Percentiles rank a stretch among this genome's conserved stretches.
phyloP scores from a whole-genome alignment of 2,888 invertebrate species.

The Nomada hirtipes region DNA sequence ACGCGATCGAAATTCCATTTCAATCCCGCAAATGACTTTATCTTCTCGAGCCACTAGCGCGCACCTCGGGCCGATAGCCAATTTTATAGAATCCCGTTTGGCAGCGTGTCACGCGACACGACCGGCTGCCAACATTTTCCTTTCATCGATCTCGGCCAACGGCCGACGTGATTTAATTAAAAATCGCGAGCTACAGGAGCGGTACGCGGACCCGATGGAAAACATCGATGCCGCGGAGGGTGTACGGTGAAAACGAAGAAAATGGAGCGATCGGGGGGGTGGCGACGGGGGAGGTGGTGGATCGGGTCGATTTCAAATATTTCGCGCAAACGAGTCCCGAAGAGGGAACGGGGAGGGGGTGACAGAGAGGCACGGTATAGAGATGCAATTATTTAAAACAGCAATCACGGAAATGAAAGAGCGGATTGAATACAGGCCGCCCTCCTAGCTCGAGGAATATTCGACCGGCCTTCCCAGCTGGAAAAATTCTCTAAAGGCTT shows the following conservation, averaged over 20 bases:
- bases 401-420: constrained; percentile 83
- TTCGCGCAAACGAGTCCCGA: constrained; percentile 48
- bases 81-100: constrained; percentile 48
- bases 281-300: too few relatives aligned
- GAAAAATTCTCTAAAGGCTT: constrained; percentile 82
- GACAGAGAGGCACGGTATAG: constrained; percentile 36
- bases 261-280: not conserved
- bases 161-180: constrained; percentile 63
- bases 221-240: constrained; percentile 12
- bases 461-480: constrained; percentile 77
- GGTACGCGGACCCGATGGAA: constrained; percentile 28
- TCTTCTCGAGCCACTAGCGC: not conserved
- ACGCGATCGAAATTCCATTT: constrained; percentile 41
- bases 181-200: constrained; percentile 47
- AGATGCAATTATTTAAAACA: constrained; percentile 82
- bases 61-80: constrained; percentile 35
- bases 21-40: constrained; percentile 44
- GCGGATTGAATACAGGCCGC: constrained; percentile 71
- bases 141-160: constrained; percentile 40
- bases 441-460: constrained; percentile 62
- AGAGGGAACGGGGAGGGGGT: constrained; percentile 5
- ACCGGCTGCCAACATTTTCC: constrained; percentile 52
- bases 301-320: constrained; percentile 57
- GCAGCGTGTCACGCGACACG: constrained; percentile 35
- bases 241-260: constrained; percentile 4